Percentiles rank a stretch among this genome's conserved stretches.
These are phyloP conservation scores for Apodemus agrarius DNA, from an alignment of 2,797 vertebrate species.

Conservation along the genomic window DNA sequence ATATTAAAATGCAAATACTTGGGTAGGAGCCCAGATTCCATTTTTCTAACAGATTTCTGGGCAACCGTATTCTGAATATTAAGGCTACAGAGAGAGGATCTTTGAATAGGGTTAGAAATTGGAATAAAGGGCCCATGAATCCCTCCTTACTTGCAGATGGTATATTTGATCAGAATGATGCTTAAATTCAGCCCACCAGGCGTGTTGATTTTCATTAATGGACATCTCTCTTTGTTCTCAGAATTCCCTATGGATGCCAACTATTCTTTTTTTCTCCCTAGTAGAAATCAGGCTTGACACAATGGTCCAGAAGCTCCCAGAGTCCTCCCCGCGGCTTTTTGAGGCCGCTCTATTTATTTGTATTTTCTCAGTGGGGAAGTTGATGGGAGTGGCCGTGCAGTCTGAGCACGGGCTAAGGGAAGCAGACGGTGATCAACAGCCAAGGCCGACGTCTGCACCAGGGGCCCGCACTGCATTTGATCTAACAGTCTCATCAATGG, in stretches of 20 bases:
- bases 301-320: neutral
- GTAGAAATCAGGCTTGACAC: neutral
- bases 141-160: neutral
- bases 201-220: neutral
- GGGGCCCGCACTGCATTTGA: constrained; percentile 70
- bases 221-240: neutral
- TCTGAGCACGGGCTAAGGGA: neutral
- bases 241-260: neutral
- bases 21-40: neutral
- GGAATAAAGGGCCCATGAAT: neutral
- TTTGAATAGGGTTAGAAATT: neutral
- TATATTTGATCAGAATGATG: neutral
- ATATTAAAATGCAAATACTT: neutral
- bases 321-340: neutral
- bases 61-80: neutral
- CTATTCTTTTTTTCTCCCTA: neutral
- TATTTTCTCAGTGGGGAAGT: neutral
- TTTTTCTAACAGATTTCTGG: constrained; percentile 4
- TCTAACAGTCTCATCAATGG: constrained; percentile 71
- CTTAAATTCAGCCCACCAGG: constrained; percentile 15
- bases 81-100: neutral
- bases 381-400: neutral
- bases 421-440: constrained; percentile 59
- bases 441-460: constrained; percentile 5
- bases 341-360: neutral